Base-by-base conservation (phyloP, 2,113 vertebrate genomes). In the Scytalopus superciliaris region DNA sequence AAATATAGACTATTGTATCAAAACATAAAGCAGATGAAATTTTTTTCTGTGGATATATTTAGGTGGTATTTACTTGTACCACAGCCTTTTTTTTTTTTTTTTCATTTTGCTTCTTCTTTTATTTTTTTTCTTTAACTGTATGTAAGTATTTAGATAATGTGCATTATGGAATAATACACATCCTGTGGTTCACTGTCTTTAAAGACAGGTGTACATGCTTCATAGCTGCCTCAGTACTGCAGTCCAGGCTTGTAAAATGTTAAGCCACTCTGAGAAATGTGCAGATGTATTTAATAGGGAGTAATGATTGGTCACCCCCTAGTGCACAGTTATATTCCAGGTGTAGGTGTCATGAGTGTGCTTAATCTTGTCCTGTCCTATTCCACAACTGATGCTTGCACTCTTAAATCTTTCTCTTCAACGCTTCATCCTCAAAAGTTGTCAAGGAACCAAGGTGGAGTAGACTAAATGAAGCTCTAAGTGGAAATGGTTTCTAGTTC, bases 1-100 rank as follows among this genome's bases (percentile, higher is more conserved):
- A 98, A 98, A 98, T 97, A 97, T 57, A 97, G 97, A 95, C 96
- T 96, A 89, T 95, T 27, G 12, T 94, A 96, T 96, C 96, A 97
- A 98, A 98, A 97, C 95, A 97, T 72, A 89, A 44, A 84, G 50
- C 84, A 93, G 78, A 96, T 93, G 84, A 94, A 96, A 97, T 87
- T 18, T 3, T 52, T 95, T 94, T 93, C 89, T 60, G 7, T 88
- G 53, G 39, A 84, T 63, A 45, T 30, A 47, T 84, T 56, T 96
- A 97, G 87, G 81, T 92, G 92, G 93, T 70, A 95, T 97, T 98
- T 97, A 83, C 93, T 95, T 83, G 80, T 78, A 92, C 55, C 33
- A 67, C 76, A 89, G 87, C 7, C 5, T 31, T 42, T 12, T 44
- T 45, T 55, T 14, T 7, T 7, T 2, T 7, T 12, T n/a, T 8